These are phyloP conservation scores for Hoplodrina ambigua DNA, from an alignment of 2,888 invertebrate species.

Conservation along the genomic window DNA sequence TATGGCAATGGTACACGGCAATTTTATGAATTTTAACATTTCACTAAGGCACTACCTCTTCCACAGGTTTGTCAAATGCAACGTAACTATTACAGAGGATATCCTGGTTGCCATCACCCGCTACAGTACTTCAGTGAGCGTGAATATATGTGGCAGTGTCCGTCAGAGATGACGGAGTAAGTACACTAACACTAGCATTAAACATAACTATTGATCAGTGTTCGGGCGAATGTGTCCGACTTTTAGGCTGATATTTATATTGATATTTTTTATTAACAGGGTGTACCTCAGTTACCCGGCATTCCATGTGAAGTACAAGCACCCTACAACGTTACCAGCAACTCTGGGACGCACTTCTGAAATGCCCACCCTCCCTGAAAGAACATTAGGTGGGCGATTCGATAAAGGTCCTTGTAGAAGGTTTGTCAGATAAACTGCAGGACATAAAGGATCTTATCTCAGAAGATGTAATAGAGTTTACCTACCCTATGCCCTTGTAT, in stretches of 20 bases:
- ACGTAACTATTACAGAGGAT: constrained; percentile 91
- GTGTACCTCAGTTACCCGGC: constrained; percentile 88
- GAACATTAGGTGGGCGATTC: constrained; percentile 87
- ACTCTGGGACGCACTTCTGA: constrained; percentile 78
- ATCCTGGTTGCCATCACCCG: constrained; percentile 88
- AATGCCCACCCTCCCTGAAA: constrained; percentile 86
- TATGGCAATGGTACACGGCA: too few species aligned
- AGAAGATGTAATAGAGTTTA: not conserved
- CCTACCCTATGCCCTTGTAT: not conserved
- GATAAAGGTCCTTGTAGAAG: constrained; percentile 84
- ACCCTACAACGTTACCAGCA: constrained; percentile 86
- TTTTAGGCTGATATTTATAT: not conserved
- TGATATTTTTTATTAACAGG: constrained; percentile 71
- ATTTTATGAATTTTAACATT: not conserved
- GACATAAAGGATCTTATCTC: not conserved
- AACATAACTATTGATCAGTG: not conserved
- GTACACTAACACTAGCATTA: constrained; percentile 25
- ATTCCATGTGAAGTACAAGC: constrained; percentile 88
- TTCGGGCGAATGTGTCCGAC: not conserved
- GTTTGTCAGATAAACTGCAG: constrained; percentile 66
- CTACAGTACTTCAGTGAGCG: constrained; percentile 87
- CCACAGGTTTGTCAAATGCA: constrained; percentile 67
- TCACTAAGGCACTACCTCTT: not conserved
- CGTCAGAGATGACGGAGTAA: constrained; percentile 85
- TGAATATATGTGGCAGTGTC: constrained; percentile 87